Evolutionary conservation across 2,113 vertebrate species (phyloP).

Genomic region (Penelope pileata): DNA sequence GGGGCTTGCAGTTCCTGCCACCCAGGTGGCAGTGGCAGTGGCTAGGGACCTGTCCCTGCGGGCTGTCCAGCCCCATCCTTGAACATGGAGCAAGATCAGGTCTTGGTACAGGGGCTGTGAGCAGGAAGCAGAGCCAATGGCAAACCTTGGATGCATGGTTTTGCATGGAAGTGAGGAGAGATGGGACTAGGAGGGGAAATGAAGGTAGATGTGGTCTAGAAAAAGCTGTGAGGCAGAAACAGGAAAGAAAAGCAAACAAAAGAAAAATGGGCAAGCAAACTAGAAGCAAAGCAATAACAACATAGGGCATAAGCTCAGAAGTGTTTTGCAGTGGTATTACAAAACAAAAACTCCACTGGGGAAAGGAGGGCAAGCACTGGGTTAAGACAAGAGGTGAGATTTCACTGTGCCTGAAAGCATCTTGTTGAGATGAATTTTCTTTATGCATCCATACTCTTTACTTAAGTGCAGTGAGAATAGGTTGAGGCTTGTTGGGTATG

Average conservation of each 20-base stretch:
- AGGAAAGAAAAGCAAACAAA: neutral
- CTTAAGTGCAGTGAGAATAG: neutral
- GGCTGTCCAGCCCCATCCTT: neutral
- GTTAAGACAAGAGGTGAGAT: neutral
- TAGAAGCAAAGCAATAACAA: neutral
- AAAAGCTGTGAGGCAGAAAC: neutral
- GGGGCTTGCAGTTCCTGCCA: accelerated
- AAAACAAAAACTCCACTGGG: neutral
- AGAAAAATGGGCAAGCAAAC: neutral
- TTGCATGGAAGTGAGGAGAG: neutral
- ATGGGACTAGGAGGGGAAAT: neutral
- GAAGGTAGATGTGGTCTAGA: neutral
- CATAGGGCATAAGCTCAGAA: neutral
- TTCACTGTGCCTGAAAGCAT: slow-evolving; percentile 14
- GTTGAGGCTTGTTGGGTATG: neutral
- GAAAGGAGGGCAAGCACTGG: neutral
- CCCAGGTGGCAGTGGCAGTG: neutral
- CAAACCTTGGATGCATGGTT: too few relatives aligned
- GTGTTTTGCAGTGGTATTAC: neutral
- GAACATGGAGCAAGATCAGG: accelerated
- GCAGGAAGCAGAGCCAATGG: neutral
- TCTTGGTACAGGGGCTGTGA: neutral
- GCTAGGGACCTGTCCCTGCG: accelerated
- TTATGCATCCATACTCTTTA: neutral
- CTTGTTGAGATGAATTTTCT: neutral